Evolutionary conservation across 1,140 invertebrate species (phyloP), one percentile per base, ranked within the genome.

Genomic region (Heliconius nattereri): DNA sequence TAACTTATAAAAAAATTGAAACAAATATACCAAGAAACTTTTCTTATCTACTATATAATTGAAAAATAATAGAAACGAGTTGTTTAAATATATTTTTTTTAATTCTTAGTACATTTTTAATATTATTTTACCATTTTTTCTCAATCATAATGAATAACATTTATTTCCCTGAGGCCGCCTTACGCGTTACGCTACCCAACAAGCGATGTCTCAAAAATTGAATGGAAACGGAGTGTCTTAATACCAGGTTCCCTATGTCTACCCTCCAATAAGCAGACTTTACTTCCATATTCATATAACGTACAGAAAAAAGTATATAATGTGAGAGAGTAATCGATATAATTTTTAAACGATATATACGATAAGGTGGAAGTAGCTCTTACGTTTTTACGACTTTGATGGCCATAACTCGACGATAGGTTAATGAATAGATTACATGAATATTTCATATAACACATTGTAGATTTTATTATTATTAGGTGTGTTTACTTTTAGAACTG

Each of bases 381-480:
- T 66, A 66, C 60, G 13, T 66, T 66, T 60, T 66, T 66, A 66
- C 60, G 60, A 66, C 60, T 66, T 23, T 23, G 60, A 29, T 66
- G 60, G 60, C 26, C 3, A 29, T 66, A 66, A 66, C 60, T 66
- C 60, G 60, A 29, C 60, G 60, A 66, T 29, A 66, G 60, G 23
- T 66, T 66, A 66, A 66, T 66, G 60, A 66, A 26, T 6, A 26
- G 26, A 29, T 29, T 29, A 29, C 26, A 66, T 66, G 26, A 66
- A 66, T 66, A 66, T 66, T 66, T 66, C 60, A 29, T 29, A 66
- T 66, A 66, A 66, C 60, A 66, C 60, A 2, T 66, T 26, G 26
- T 66, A 29, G 26, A 9, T 66, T 66, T 66, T 26, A 66, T 26
- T 26, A 66, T 29, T n/a, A n/a, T n/a, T n/a, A n/a, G 9, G 29